Conservation (phyloP, 2,888 invertebrate genomes). For the Chrysotoxum bicinctum region DNA sequence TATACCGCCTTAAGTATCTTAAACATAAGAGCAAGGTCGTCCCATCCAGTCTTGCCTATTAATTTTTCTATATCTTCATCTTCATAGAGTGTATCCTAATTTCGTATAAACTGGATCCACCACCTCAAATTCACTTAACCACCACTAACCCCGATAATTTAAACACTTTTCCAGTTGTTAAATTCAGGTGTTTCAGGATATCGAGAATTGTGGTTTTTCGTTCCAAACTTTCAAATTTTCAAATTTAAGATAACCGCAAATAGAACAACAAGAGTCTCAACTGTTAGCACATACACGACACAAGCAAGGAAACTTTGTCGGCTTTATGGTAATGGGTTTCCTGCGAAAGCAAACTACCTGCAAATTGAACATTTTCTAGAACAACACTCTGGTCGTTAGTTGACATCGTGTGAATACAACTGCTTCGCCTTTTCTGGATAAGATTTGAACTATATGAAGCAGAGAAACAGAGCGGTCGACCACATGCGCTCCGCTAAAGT, state of each 20-base stretch:
- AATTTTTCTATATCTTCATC: too few species aligned
- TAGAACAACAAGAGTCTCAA: neutral
- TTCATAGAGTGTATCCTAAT: neutral
- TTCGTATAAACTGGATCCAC: neutral
- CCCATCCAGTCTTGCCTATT: too few species aligned
- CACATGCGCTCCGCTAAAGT: neutral
- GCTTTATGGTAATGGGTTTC: neutral
- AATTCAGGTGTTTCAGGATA: neutral
- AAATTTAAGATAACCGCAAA: conserved; percentile 8
- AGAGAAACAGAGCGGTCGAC: conserved; percentile 11
- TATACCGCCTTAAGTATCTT: too few species aligned
- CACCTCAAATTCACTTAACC: neutral
- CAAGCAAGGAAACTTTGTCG: neutral
- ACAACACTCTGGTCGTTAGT: conserved; percentile 2
- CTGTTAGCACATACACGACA: neutral
- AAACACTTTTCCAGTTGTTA: neutral
- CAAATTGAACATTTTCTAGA: conserved; percentile 4
- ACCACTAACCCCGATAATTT: neutral
- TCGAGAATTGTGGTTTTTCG: neutral
- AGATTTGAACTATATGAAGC: neutral
- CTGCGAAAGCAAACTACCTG: conserved; percentile 3
- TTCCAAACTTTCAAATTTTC: neutral
- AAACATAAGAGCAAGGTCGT: too few species aligned
- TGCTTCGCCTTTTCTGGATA: neutral
- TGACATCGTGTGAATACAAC: neutral